Base-by-base conservation (phyloP, 2,888 invertebrate genomes). In the Coleophora flavipennella region DNA sequence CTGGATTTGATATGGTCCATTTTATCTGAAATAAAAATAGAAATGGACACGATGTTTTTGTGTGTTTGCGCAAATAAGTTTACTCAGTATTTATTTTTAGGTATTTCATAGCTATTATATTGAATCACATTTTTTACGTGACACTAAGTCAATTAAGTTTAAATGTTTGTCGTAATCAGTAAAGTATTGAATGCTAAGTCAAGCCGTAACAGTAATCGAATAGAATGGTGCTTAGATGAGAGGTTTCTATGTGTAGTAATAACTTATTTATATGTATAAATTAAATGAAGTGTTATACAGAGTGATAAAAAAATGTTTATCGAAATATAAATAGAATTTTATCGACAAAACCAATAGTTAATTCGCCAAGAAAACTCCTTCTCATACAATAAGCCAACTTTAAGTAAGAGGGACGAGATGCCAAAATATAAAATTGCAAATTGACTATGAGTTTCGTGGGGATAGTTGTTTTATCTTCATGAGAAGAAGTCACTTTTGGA, bases 161-260 rank as follows among this genome's bases (percentile, higher is more conserved):
- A 65, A 72, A 62, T 62, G 59, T 70, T 68, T 69, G 66, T 69
- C 51, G 55, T 72, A 71, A 66, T 67, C 67, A 61, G 36, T 60
- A 68, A 63, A 77, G 75, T 80, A 78, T 78, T 77, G 67, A 74
- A 69, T 64, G 73, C 72, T 80, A 75, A 78, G 79, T 83, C 79
- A 74, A 67, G 57, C 58, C 50, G 66, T 71, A 75, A 77, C 75
- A 67, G 73, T 72, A 67, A 83, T 81, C 81, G 84, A 84, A 84
- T 83, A 83, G 78, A 83, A 80, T 80, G 84, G 84, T 84, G 84
- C 84, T 84, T 84, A 80, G 79, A 74, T 60, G 62, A 76, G 49
- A 39, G 50, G 56, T 76, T 78, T 75, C 62, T 65, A 75, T n/a
- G n/a, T n/a, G n/a, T 78, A 80, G 71, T 54, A 57, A 59, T 75